Evolutionary conservation across 2,888 invertebrate genomes (phyloP), one percentile per base, ranked within the genome.

Genomic region (Julus scanicus): DNA sequence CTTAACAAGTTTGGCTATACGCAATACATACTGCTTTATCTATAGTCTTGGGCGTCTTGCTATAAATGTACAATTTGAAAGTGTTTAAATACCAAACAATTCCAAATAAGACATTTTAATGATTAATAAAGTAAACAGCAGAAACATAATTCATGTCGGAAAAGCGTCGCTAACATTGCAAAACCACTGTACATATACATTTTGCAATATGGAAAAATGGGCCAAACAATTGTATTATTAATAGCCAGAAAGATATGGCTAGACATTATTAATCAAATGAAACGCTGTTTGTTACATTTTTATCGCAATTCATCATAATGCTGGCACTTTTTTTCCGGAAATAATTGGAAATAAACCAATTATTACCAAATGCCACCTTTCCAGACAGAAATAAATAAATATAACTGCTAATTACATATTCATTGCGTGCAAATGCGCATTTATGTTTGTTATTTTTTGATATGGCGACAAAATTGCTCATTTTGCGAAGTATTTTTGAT

Each of bases 221-320:
- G 29, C 6, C 44, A 44, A 5, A 44, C 71, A 63, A 53, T 53
- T 53, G n/a, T 6, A 4, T 71, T 71, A 29, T 71, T 9, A 9
- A 71, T n/a, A 71, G 20, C 13, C 29, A 29, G 29, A 8, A 71
- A 29, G 6, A 71, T 71, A 2, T 71, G 71, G 71, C 71, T 71
- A 71, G 29, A 71, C 71, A 71, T 71, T 71, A 71, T 71, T 71
- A 71, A 71, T 71, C 29, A 71, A 71, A 71, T 71, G 71, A 20
- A 71, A 8, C n/a, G 29, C 8, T 71, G 71, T 8, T 71, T 71
- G 29, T 11, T 1, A 1, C 9, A 71, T 8, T 71, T 71, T 44
- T 71, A 29, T 71, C 20, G 29, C 71, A 20, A 9, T 29, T 11
- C 71, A 71, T 71, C 71, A 71, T 29, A 17, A 53, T 6, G 11